Evolutionary conservation across 1,140 invertebrate genomes (phyloP), one percentile per base, ranked within the genome.

Genomic region (Ooceraea biroi): DNA sequence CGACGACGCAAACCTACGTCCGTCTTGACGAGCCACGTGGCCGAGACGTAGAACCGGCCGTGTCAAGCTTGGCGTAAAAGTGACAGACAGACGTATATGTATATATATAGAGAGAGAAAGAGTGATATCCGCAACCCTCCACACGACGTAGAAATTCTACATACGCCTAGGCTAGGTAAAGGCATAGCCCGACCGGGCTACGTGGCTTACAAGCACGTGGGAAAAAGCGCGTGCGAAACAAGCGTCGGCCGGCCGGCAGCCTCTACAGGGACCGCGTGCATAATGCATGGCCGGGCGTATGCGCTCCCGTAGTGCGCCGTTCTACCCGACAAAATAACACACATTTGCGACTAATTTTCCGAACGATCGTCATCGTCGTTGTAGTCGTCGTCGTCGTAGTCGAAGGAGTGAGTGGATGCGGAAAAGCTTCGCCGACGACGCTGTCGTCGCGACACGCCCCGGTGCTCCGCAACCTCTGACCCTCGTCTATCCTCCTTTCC

Each of bases 271-370:
- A 73, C 83, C 50, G 85, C 90, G 88, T 92, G 91, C 88, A 93
- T 93, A 93, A 93, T 94, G 89, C 91, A 93, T 92, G 90, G n/a
- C 83, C 77, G 86, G 87, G 69, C 71, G 85, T 76, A 80, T 83
- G 73, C 74, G 83, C 84, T 87, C 77, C 78, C 66, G 68, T 83
- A 83, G 58, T 57, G 50, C 89, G 82, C 84, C 83, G 84, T 84
- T 83, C 84, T 89, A 90, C 87, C 82, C 55, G 76, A 87, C 92
- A 88, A 93, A 94, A 93, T 94, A 93, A 93, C 92, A 93, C 88
- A 92, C 90, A 93, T 91, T 94, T 91, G 90, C 65, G 89, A 89
- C 86, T 92, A 93, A 93, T 94, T 94, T 93, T 92, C 88, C 58
- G 90, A 90, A 76, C 90, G 89, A 91, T 89, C 86, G 91, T 88